Evolutionary conservation across 2,888 invertebrate genomes (phyloP), one percentile per base, ranked within the genome.

Genomic region (Dynastes tityus): DNA sequence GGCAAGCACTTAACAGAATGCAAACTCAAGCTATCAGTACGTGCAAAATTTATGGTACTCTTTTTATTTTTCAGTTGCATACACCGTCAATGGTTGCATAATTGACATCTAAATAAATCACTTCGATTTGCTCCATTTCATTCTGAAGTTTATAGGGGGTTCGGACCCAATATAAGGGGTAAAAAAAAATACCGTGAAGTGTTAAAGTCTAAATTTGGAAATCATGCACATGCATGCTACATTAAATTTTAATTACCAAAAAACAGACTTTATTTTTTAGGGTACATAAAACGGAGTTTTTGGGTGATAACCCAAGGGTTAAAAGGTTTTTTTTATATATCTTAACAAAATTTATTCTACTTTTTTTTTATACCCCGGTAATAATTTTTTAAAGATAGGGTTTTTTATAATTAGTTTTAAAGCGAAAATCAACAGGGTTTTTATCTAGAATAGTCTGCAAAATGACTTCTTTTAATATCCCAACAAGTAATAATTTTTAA

Each of bases 301-400:
- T 29, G n/a, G n/a, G 51, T 16, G 73, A 74, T 74, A 74, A 37
- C n/a, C 27, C 49, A 73, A 74, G 73, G 73, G 73, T 61, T 55
- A 74, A 71, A 29, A 63, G 73, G 61, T 74, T 74, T 61, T 61
- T 49, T 4, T 45, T 61, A 61, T 13, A 11, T 63, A 45, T 74
- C 61, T 55, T 55, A 63, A 74, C 32, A 74, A 74, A 74, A 74
- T 74, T 74, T 74, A 32, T 58, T 74, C 61, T 49, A 49, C 22
- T n/a, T n/a, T n/a, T n/a, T n/a, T n/a, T n/a, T n/a, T n/a, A n/a
- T n/a, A n/a, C n/a, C n/a, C n/a, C n/a, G n/a, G n/a, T n/a, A n/a
- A n/a, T n/a, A n/a, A n/a, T n/a, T n/a, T n/a, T n/a, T n/a, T n/a
- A n/a, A 51, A 11, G 51, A 68, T 68, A 51, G 1, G 27, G 27